Evolutionary conservation across 2,888 invertebrate genomes (phyloP).

Genomic region (Silvanus unidentatus): DNA sequence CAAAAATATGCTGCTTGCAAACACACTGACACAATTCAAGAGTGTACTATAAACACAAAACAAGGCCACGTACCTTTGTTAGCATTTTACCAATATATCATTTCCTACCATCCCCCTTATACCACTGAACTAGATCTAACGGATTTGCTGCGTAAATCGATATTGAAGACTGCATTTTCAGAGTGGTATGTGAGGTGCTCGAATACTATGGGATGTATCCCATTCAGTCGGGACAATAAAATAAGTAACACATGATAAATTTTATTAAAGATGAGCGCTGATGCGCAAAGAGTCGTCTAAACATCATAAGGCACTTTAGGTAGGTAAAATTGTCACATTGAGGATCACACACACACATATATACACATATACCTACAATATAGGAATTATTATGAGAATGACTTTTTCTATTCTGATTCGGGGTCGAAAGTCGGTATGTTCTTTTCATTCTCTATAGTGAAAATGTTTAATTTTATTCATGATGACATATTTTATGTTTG

Average conservation of each 20-base stretch:
- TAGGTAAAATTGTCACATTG: too few species aligned
- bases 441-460: constrained; percentile 23
- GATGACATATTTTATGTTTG: constrained; percentile 27
- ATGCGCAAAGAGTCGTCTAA: constrained; percentile 39
- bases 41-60: constrained; percentile 41
- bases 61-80: constrained; percentile 34
- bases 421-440: constrained; percentile 31
- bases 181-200: constrained; percentile 22
- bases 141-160: constrained; percentile 20
- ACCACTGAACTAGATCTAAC: constrained; percentile 43
- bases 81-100: constrained; percentile 32
- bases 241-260: constrained; percentile 44
- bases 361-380: too few species aligned
- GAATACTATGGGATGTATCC: constrained; percentile 26
- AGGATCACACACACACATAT: background rate
- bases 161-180: constrained; percentile 25
- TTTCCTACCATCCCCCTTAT: constrained; percentile 23
- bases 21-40: constrained; percentile 34
- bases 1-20: constrained; percentile 33
- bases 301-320: constrained; percentile 29
- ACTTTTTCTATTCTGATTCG: constrained; percentile 30
- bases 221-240: constrained; percentile 30
- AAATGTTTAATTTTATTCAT: constrained; percentile 27
- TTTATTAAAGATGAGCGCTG: constrained; percentile 37
- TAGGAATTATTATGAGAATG: constrained; percentile 24